phyloP scores from a whole-genome alignment of 2,113 vertebrate genomes.

The Labrus mixtus region DNA sequence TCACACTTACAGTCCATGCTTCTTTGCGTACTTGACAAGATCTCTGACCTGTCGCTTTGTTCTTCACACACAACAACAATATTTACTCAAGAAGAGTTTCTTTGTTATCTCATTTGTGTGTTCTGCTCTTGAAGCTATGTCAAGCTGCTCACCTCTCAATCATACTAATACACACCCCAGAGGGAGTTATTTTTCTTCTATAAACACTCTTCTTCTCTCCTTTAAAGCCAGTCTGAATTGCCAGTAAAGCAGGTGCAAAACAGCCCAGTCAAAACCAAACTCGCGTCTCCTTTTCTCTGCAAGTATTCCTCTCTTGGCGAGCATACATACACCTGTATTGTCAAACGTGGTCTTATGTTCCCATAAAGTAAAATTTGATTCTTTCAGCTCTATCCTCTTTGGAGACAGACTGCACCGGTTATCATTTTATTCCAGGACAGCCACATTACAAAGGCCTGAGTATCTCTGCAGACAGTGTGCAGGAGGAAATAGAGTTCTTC shows the following conservation, averaged over 20 bases:
- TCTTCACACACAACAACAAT: conserved; percentile 5
- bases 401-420: conserved; percentile 28
- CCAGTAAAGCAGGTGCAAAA: conserved; percentile 31
- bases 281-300: not conserved
- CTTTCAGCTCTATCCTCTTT: conserved; percentile 27
- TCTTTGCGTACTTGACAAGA: conserved; percentile 6
- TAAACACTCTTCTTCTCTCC: conserved; percentile 18
- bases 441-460: conserved; percentile 34
- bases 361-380: conserved; percentile 35
- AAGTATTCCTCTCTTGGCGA: conserved; percentile 14
- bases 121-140: conserved; percentile 35
- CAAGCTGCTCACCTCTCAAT: conserved; percentile 23
- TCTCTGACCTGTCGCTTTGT: conserved; percentile 10
- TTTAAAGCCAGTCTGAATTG: not conserved
- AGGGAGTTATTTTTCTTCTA: conserved; percentile 37
- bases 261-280: conserved; percentile 17
- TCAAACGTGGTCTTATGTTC: conserved; percentile 32
- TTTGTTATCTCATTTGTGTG: conserved; percentile 34
- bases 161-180: conserved; percentile 10
- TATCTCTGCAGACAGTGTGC: conserved; percentile 31
- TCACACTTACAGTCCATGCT: not conserved
- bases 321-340: conserved; percentile 38
- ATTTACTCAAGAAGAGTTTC: conserved; percentile 18
- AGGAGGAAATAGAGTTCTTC: conserved; percentile 36
- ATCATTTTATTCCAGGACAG: conserved; percentile 59